Evolutionary conservation across 2,888 invertebrate genomes (phyloP).

Genomic region (Napeogenes sylphis): DNA sequence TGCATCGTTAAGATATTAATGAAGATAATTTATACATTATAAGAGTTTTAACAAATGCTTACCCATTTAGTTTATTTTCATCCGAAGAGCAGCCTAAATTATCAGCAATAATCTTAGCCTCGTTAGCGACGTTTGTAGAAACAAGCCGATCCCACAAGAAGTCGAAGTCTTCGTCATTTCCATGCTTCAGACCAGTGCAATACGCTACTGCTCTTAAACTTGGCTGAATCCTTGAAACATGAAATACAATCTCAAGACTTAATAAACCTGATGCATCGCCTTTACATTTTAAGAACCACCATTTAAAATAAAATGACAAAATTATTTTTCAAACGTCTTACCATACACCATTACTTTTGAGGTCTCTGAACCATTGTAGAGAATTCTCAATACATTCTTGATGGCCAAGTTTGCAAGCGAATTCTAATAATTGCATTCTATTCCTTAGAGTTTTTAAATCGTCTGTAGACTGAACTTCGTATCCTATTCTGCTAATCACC

Average conservation of each 20-base stretch:
- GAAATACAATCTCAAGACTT: not conserved
- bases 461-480: conserved; percentile 48
- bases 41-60: conserved; percentile 25
- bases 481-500: conserved; percentile 68
- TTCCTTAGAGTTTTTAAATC: conserved; percentile 76
- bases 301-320: no score
- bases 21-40: no score
- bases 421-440: conserved; percentile 76
- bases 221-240: conserved; percentile 50
- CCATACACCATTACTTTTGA: conserved; percentile 53
- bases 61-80: conserved; percentile 74
- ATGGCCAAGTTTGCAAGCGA: conserved; percentile 81
- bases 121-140: conserved; percentile 77
- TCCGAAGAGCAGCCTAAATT: conserved; percentile 80
- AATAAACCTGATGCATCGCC: no score
- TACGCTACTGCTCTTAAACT: conserved; percentile 78
- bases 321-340: conserved; percentile 36
- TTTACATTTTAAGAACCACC: no score
- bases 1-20: no score
- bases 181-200: conserved; percentile 80
- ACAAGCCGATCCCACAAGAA: conserved; percentile 79
- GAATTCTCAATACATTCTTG: conserved; percentile 68
- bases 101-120: conserved; percentile 76
- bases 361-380: conserved; percentile 43
- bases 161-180: conserved; percentile 78